These are phyloP conservation scores for Lates japonicus DNA, from an alignment of 2,797 vertebrate genomes.

Conservation along the genomic window DNA sequence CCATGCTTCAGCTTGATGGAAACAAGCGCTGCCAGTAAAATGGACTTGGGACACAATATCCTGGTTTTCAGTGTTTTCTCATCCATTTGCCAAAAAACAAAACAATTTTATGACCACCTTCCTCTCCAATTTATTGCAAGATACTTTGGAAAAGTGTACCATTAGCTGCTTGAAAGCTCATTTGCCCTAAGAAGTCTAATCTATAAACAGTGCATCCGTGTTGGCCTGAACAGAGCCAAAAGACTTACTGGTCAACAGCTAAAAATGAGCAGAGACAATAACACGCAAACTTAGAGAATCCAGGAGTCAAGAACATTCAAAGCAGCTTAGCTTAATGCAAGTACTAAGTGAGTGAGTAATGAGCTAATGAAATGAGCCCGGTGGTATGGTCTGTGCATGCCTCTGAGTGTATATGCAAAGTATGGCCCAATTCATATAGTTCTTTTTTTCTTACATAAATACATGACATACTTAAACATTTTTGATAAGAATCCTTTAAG, in stretches of 20 bases:
- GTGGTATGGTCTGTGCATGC: not conserved
- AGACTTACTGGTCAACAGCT: constrained; percentile 10
- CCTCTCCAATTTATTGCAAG: not conserved
- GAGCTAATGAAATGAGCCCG: constrained; percentile 59
- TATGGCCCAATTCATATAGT: not conserved
- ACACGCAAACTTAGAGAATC: constrained; percentile 46
- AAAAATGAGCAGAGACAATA: constrained; percentile 42
- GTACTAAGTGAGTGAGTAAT: constrained; percentile 8
- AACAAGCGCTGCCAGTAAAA: constrained; percentile 18
- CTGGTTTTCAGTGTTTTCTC: not conserved
- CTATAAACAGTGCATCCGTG: not conserved
- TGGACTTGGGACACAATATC: not conserved
- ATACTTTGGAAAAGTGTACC: not conserved
- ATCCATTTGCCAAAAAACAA: constrained; percentile 2
- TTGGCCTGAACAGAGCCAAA: constrained; percentile 12
- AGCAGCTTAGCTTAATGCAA: constrained; percentile 68
- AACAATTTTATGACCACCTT: not conserved
- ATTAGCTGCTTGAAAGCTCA: not conserved
- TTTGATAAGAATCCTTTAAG: not conserved
- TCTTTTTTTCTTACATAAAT: not conserved
- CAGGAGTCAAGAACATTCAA: constrained; percentile 64
- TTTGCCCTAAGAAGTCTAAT: constrained; percentile 1
- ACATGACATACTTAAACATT: not conserved
- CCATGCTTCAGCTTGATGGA: not conserved
- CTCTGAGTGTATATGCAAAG: not conserved